These are phyloP conservation scores for Aphodius granarius DNA, from an alignment of 2,888 invertebrate species.

Conservation along the genomic window DNA sequence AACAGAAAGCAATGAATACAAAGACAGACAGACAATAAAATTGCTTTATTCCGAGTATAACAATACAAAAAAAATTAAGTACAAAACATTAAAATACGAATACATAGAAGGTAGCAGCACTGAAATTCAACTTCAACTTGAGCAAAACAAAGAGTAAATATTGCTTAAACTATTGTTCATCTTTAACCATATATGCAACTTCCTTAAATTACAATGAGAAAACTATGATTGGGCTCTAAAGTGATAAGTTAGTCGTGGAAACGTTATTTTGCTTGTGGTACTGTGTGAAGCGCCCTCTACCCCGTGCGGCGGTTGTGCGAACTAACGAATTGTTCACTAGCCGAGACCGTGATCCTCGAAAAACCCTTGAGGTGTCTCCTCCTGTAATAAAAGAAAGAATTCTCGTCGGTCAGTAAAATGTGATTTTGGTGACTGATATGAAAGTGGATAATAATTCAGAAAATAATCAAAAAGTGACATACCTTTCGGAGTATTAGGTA, in stretches of 20 bases:
- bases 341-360: slow-evolving; percentile 99
- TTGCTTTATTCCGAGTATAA: neutral
- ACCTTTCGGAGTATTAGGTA: slow-evolving; percentile 7
- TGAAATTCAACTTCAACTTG: neutral
- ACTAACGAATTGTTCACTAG: slow-evolving; percentile 52
- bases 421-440: slow-evolving; percentile 39
- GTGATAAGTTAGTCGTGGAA: neutral
- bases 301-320: neutral
- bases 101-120: neutral
- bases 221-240: neutral
- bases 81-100: neutral
- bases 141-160: neutral
- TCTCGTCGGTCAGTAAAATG: slow-evolving; percentile 6
- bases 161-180: neutral
- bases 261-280: neutral
- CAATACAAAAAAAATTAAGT: neutral
- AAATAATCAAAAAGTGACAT: slow-evolving; percentile 15
- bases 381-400: slow-evolving; percentile 74
- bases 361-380: slow-evolving; percentile 99
- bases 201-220: neutral
- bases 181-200: neutral
- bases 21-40: neutral
- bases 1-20: neutral
- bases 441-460: slow-evolving; percentile 41
- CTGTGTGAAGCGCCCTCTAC: neutral